A percentile compares a stretch with the other conserved stretches of the same genome.
These are phyloP conservation scores for Nemopilema nomurai DNA, from an alignment of 30 jellyfish, hydroid and myxozoan genomes.

Conservation along the genomic window DNA sequence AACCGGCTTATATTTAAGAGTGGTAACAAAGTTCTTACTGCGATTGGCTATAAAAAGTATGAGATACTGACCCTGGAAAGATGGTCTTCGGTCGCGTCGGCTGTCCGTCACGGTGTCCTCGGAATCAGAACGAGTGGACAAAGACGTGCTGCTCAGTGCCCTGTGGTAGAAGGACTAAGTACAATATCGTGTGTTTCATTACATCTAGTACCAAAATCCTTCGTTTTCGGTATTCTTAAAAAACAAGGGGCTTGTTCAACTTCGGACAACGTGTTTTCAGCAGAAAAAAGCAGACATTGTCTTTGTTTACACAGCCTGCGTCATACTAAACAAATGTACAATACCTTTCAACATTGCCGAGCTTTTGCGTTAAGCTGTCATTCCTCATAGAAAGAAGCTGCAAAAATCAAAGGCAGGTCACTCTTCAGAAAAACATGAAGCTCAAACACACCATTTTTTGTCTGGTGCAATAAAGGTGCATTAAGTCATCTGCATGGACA, in stretches of 20 bases:
- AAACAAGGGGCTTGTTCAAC: not conserved
- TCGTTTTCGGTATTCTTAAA: no score
- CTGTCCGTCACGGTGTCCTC: slow-evolving; percentile 45
- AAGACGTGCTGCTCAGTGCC: slow-evolving; percentile 64
- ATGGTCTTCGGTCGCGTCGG: slow-evolving; percentile 24
- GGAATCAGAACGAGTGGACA: slow-evolving; percentile 56
- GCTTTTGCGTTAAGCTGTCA: slow-evolving; percentile 68
- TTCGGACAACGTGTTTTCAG: no score
- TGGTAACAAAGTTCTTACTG: no score
- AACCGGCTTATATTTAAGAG: no score
- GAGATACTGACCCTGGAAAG: slow-evolving; percentile 11
- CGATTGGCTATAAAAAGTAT: not conserved
- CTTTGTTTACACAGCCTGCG: no score
- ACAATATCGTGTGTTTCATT: no score
- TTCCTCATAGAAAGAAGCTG: slow-evolving; percentile 73
- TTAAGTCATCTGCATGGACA: no score
- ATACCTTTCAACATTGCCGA: slow-evolving; percentile 86
- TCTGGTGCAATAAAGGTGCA: no score
- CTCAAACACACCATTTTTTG: no score
- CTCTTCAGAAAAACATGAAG: no score
- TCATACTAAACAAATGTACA: not conserved
- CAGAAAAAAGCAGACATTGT: no score
- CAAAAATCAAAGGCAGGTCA: not conserved
- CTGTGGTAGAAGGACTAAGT: slow-evolving; percentile 13
- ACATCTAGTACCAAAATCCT: no score